These are phyloP conservation scores for Hydrophis major DNA, from an alignment of 2,797 vertebrate species.

Conservation along the genomic window DNA sequence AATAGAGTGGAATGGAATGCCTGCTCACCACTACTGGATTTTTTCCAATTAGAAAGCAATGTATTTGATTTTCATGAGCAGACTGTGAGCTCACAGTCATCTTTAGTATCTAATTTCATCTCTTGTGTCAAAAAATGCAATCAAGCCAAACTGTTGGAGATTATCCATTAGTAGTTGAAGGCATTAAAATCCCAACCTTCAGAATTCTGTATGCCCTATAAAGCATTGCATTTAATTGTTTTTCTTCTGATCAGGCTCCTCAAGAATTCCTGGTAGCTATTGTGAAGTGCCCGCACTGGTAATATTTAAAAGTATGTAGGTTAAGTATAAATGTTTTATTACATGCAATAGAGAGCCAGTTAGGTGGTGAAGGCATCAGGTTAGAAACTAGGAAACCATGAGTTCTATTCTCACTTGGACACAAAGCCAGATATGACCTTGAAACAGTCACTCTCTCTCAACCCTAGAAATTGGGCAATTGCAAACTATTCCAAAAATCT, in stretches of 20 bases:
- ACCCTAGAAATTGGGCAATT: not conserved
- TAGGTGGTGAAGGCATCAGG: not conserved
- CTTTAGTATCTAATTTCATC: not conserved
- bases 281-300: not conserved
- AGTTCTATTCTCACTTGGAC: not conserved
- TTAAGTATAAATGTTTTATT: not conserved
- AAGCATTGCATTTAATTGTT: not conserved
- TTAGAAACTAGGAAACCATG: not conserved
- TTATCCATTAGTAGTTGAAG: not conserved
- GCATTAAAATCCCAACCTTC: not conserved
- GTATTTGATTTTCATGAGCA: not conserved
- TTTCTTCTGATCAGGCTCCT: not conserved
- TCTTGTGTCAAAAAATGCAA: not conserved
- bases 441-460: not conserved
- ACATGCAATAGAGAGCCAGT: not conserved
- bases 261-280: not conserved
- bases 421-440: not conserved
- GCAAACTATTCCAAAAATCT: not conserved
- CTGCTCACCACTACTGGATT: constrained; percentile 3
- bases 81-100: not conserved
- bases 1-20: not conserved
- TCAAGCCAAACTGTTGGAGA: not conserved
- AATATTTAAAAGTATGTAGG: not conserved
- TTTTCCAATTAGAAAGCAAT: not conserved
- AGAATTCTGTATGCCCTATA: not conserved